Percentiles rank a stretch among this genome's conserved stretches.
phyloP scores from a whole-genome alignment of 2,113 vertebrate genomes.

The Pachypanchax playfairii region DNA sequence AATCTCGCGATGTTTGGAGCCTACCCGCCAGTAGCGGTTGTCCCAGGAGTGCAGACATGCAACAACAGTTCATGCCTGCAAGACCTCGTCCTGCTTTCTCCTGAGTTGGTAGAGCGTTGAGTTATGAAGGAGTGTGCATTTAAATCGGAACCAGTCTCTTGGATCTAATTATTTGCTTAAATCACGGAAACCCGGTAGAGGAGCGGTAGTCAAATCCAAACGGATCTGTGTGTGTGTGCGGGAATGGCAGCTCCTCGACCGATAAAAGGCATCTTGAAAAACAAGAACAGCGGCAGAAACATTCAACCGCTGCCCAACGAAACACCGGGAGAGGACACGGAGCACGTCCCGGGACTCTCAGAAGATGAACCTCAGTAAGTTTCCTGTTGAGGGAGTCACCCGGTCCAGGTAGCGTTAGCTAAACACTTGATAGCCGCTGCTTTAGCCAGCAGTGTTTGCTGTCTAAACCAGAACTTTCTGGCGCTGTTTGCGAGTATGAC shows the following conservation, averaged over 20 bases:
- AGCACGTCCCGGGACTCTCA: conserved; percentile 58
- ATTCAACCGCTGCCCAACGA: conserved; percentile 64
- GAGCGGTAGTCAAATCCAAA: conserved; percentile 4
- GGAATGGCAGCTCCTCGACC: conserved; percentile 83
- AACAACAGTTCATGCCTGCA: background rate
- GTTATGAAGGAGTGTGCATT: conserved; percentile 41
- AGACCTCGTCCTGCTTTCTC: conserved; percentile 12
- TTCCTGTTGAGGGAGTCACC: background rate
- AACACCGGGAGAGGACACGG: conserved; percentile 56
- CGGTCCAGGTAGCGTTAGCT: conserved; percentile 37
- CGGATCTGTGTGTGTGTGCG: conserved; percentile 43
- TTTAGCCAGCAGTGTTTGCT: background rate
- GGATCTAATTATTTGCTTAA: conserved; percentile 6
- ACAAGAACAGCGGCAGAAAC: conserved; percentile 71
- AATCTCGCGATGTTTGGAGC: conserved; percentile 47
- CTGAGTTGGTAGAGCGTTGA: background rate
- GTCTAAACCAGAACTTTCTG: conserved; percentile 10
- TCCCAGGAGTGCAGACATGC: conserved; percentile 37
- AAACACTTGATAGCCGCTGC: conserved; percentile 61
- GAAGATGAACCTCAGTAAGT: conserved; percentile 83
- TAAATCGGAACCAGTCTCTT: background rate
- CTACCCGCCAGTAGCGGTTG: background rate
- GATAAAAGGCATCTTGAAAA: conserved; percentile 84
- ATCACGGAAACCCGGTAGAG: conserved; percentile 4
- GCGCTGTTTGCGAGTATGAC: background rate